Evolutionary conservation across 2,888 invertebrate species (phyloP).

Genomic region (Acleris cristana): DNA sequence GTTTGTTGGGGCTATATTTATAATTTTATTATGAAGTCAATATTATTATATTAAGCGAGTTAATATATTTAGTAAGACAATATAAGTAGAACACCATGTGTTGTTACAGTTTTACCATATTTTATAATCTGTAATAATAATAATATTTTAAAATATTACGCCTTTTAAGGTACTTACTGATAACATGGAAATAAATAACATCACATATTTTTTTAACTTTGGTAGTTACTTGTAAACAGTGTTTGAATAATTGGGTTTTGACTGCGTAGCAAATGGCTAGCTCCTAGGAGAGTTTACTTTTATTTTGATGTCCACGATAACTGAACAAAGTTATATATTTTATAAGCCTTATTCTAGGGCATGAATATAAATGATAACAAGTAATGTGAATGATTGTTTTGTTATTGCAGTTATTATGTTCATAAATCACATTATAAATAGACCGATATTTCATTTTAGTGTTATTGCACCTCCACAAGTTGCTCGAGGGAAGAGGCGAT

Average conservation of each 20-base stretch:
- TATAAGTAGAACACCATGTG: constrained; percentile 23
- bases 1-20: constrained; percentile 20
- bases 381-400: constrained; percentile 47
- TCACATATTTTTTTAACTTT: constrained; percentile 12
- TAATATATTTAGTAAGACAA: constrained; percentile 17
- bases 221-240: background rate
- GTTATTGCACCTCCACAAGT: constrained; percentile 5
- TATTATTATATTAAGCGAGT: constrained; percentile 22
- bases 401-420: constrained; percentile 52
- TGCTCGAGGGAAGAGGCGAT: background rate
- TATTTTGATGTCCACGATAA: background rate
- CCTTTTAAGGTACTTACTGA: constrained; percentile 1
- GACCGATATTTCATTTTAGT: constrained; percentile 19
- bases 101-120: constrained; percentile 36
- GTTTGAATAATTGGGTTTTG: background rate
- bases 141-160: constrained; percentile 12
- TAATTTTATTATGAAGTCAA: constrained; percentile 22
- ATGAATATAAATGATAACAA: constrained; percentile 35
- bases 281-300: background rate
- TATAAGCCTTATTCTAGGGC: constrained; percentile 22
- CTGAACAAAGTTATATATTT: constrained; percentile 11
- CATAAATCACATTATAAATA: constrained; percentile 39
- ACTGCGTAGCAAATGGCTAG: background rate
- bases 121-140: constrained; percentile 26
- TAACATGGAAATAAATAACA: constrained; percentile 11